Evolutionary conservation across 2,113 vertebrate species (phyloP).

Genomic region (Chaetodon trifascialis): DNA sequence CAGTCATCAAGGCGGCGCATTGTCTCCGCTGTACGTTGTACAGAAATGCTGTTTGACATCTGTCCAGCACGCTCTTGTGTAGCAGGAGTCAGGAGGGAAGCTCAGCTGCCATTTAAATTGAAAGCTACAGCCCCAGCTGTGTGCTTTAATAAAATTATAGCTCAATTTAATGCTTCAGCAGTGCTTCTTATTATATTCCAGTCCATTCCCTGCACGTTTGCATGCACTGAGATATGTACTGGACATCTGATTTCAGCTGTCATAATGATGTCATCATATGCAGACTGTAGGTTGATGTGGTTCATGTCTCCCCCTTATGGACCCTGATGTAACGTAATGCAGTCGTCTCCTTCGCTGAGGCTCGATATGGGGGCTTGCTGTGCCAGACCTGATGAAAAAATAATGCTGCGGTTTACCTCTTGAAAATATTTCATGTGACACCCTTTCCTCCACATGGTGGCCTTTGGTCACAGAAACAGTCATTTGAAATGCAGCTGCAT

Average conservation of each 20-base stretch:
- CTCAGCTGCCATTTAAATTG: slow-evolving; percentile 40
- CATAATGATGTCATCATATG: slow-evolving; percentile 61
- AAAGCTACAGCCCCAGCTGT: slow-evolving; percentile 37
- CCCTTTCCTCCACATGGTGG: slow-evolving; percentile 34
- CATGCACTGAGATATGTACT: slow-evolving; percentile 38
- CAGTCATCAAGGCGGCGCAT: slow-evolving; percentile 45
- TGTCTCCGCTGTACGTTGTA: slow-evolving; percentile 8
- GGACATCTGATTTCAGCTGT: slow-evolving; percentile 45
- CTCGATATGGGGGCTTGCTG: not conserved
- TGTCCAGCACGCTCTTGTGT: slow-evolving; percentile 27
- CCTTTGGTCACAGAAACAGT: slow-evolving; percentile 33
- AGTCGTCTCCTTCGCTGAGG: slow-evolving; percentile 39
- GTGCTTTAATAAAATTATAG: slow-evolving; percentile 43
- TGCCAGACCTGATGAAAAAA: slow-evolving; percentile 22
- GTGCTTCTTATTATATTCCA: slow-evolving; percentile 29
- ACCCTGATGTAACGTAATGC: slow-evolving; percentile 36
- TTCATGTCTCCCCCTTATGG: slow-evolving; percentile 68
- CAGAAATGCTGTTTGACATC: slow-evolving; percentile 49
- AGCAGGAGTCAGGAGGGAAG: slow-evolving; percentile 12
- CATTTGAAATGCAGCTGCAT: slow-evolving; percentile 46
- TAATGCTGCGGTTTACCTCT: slow-evolving; percentile 28
- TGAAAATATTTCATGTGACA: slow-evolving; percentile 43
- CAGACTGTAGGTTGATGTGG: slow-evolving; percentile 40
- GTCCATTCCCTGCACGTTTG: slow-evolving; percentile 14
- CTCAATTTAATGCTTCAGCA: slow-evolving; percentile 51